Base-by-base conservation (phyloP, 2,797 vertebrate species). In the Pachyuromys duprasi region DNA sequence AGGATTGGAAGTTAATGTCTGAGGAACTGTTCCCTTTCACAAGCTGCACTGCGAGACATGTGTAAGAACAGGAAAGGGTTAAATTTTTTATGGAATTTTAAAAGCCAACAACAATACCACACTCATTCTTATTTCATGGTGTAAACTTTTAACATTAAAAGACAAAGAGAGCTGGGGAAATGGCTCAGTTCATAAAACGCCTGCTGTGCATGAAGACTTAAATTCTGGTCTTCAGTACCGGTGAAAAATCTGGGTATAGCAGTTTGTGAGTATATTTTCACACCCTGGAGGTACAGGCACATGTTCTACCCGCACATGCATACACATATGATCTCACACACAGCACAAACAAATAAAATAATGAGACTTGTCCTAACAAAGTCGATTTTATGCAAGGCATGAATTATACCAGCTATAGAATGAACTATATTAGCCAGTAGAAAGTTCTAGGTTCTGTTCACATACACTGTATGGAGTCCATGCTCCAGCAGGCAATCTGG, bases 391-490 rank as follows among this genome's bases (percentile, higher is more conserved):
- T 3, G 11, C 13, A 74, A 70, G 49, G 28, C 13, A 18, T 49
- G 33, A 70, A 74, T 42, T 26, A 49, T 0, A 17, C 14, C 39
- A 33, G 4, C 49, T 11, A 49, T 49, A 57, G 33, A 11, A 18
- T 55, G 33, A 70, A 74, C 49, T 26, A 49, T 0, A 17, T 12
- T n/a, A 31, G 4, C 18, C 12, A 15, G 42, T 36, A 1, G 5
- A 15, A 3, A 60, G 22, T 2, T 83, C 18, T 4, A 20, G 8
- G 20, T 69, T 69, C 82, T 70, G 49, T 72, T 78, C 18, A 2
- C 8, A 45, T 62, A n/a, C 5, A 33, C 26, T 39, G 2, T 2
- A 3, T 7, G 4, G 18, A 31, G 18, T 12, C 12, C 2, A 0
- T 0, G 3, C 4, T 45, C 42, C 15, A 15, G 31, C 9, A 62